Base-by-base conservation (phyloP, 2,888 invertebrate species). In the Eristalis pertinax region DNA sequence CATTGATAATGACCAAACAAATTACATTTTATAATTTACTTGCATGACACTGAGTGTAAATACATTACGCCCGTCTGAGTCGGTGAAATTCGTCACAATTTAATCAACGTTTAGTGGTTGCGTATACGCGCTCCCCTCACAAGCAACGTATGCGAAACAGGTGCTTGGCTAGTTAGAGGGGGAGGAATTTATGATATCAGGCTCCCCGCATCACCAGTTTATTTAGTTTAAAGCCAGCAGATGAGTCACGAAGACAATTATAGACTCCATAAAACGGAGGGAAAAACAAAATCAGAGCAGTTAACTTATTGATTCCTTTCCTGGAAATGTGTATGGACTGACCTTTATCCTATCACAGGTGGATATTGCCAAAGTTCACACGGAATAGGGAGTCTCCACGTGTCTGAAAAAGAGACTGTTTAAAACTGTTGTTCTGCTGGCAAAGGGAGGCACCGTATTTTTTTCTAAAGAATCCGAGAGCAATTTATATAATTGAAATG, bases 1-100 rank as follows among this genome's bases (percentile, higher is more conserved):
- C 77, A 70, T 56, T 77, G 67, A 58, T 60, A 24, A 70, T 70
- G 68, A 76, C 63, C 35, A 38, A 26, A 70, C 24, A 77, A 63
- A 69, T 69, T 24, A 35, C 50, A 62, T 62, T 77, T 60, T 68
- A 43, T 77, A 69, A 75, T 56, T 68, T 62, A 50, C 13, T 56
- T 63, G 15, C 50, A 56, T 62, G 50, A 32, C 29, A 58, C 43
- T 50, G 13, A 62, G 41, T 68, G 41, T 41, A 26, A 35, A 64
- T 67, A 19, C 2, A 26, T 29, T 50, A 19, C 56, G 22, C 19
- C 15, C 15, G 22, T 22, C 15, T 63, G 73, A 43, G 22, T 13
- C 11, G 29, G n/a, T 11, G n/a, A 41, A 67, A 68, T 67, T 67
- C 68, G 29, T 60, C 75, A 60, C 38, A 38, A 15, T 38, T 50